A percentile compares a stretch with the other conserved stretches of the same genome.
phyloP scores from a whole-genome alignment of 1,140 invertebrate genomes.

The Drosophila nannoptera region DNA sequence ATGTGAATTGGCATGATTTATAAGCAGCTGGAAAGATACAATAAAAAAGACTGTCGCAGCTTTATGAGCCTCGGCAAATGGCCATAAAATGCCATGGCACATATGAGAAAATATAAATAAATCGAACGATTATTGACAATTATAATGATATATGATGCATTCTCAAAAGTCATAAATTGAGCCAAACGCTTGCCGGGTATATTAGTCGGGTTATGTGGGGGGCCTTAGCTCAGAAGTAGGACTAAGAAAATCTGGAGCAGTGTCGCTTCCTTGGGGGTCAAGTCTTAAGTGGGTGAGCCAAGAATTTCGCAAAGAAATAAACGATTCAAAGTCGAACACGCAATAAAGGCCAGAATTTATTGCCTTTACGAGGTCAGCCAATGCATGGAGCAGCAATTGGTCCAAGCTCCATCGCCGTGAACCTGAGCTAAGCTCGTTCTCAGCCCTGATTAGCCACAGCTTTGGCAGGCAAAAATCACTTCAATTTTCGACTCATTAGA shows the following conservation, averaged over 20 bases:
- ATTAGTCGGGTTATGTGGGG: conserved; percentile 47
- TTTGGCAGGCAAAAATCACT: too few relatives aligned
- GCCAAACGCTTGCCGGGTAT: conserved; percentile 36
- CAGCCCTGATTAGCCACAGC: too few relatives aligned
- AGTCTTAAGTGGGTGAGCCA: conserved; percentile 44
- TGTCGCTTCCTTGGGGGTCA: conserved; percentile 38
- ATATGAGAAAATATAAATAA: conserved; percentile 78
- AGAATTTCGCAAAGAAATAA: conserved; percentile 21
- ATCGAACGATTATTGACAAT: conserved; percentile 77
- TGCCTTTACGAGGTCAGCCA: not conserved
- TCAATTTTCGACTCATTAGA: too few relatives aligned
- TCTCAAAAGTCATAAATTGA: conserved; percentile 74
- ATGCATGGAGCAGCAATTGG: too few relatives aligned
- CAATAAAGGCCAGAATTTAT: conserved; percentile 39
- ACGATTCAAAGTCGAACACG: conserved; percentile 8
- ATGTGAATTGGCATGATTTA: conserved; percentile 68
- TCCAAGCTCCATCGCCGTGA: too few relatives aligned
- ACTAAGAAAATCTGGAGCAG: conserved; percentile 43
- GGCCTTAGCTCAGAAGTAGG: not conserved
- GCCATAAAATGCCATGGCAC: conserved; percentile 69
- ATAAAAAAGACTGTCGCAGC: conserved; percentile 71
- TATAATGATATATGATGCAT: conserved; percentile 75
- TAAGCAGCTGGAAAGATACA: conserved; percentile 51
- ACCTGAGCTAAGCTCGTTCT: too few relatives aligned
- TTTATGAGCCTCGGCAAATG: conserved; percentile 68